Evolutionary conservation across 2,797 vertebrate species (phyloP).

Genomic region (Tenualosa ilisha): DNA sequence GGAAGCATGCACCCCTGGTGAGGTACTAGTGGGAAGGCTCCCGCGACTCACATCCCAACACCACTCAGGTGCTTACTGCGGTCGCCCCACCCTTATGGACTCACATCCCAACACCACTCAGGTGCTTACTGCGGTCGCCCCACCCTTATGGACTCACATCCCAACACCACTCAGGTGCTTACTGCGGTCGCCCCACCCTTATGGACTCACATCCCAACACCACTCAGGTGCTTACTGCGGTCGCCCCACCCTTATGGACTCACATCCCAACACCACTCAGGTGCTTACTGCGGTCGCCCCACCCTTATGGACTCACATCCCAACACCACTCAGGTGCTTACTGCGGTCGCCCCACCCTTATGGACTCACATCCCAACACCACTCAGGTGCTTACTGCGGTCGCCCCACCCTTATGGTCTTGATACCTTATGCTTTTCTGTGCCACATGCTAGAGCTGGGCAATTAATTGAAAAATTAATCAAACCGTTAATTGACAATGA

Average conservation of each 20-base stretch:
- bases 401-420: neutral
- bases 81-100: neutral
- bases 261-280: no score
- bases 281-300: no score
- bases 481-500: no score
- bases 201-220: no score
- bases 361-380: neutral
- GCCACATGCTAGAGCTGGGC: neutral
- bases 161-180: neutral
- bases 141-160: no score
- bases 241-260: no score
- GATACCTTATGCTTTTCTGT: neutral
- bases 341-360: no score
- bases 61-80: neutral
- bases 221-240: no score
- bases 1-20: neutral
- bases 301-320: no score
- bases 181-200: neutral
- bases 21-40: neutral
- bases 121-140: neutral
- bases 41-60: neutral
- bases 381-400: neutral
- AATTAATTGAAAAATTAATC: no score
- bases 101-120: neutral
- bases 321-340: no score